These are phyloP conservation scores for Thunnus albacares DNA, from an alignment of 2,797 vertebrate genomes.

Conservation along the genomic window DNA sequence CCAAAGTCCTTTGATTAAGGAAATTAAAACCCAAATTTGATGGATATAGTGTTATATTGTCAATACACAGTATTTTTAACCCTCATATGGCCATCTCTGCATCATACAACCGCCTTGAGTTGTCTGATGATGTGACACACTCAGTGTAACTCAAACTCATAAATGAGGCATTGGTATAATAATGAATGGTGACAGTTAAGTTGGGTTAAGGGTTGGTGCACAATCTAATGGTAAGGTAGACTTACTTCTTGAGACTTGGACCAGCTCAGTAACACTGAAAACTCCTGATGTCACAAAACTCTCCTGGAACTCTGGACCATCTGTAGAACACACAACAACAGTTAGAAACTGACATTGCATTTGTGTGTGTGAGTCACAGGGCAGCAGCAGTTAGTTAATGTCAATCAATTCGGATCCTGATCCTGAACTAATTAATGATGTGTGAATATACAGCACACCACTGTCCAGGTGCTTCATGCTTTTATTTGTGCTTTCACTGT, in stretches of 20 bases:
- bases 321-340: constrained; percentile 79
- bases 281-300: constrained; percentile 97
- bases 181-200: background rate
- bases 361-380: background rate
- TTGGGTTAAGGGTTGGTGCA: background rate
- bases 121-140: background rate
- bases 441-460: background rate
- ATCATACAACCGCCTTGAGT: background rate
- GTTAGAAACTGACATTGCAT: background rate
- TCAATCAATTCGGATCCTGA: background rate
- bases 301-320: constrained; percentile 96
- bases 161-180: background rate
- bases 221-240: constrained; percentile 28
- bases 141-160: background rate
- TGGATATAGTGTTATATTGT: background rate
- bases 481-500: background rate
- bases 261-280: constrained; percentile 97
- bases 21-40: background rate
- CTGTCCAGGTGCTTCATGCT: background rate
- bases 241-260: constrained; percentile 98
- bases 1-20: background rate
- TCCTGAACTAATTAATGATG: background rate
- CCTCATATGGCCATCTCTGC: background rate
- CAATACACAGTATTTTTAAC: background rate
- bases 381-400: background rate